Evolutionary conservation across 2,797 vertebrate species (phyloP), one percentile per base, ranked within the genome.

Genomic region (Petrocephalus schoutedeni): DNA sequence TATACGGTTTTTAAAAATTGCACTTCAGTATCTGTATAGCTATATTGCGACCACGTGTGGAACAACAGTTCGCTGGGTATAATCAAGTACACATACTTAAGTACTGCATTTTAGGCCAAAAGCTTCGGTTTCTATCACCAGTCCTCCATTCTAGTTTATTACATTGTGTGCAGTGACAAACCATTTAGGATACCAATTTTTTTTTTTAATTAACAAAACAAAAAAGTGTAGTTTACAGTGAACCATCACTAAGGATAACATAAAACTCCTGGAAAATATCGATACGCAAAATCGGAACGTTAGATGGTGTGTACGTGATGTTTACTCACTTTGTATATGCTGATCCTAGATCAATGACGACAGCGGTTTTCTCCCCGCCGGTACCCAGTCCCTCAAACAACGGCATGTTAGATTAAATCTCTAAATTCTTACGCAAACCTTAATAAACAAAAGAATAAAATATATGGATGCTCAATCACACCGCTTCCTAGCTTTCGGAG

Each of bases 271-370:
- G 1, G 5, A 54, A 83, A 77, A 54, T 23, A 53, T 4, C 2
- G 45, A 51, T 77, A 45, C 7, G 71, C 80, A 83, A 16, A n/a
- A 49, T 51, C 7, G 74, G 12, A 7, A 51, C 49, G 49, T 82
- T 51, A 21, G 49, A 82, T 28, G 1, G 16, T 54, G 19, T 49
- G 74, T 10, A n/a, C 36, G 41, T 28, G 41, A 80, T 80, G 41
- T 80, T 80, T 14, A 96, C 98, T 98, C 92, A 99, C 98, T 99
- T 99, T 92, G 98, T 99, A 91, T 96, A 99, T 0, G 98, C 97
- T 88, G 97, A 97, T 91, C 98, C 98, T 88, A 99, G 91, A 86
- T 99, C 98, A 86, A 99, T 96, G 8, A 99, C 97, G 59, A 99
- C 97, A 0, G 98, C 98, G 0, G 98, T 99, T 91, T 99, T 99